phyloP scores from a whole-genome alignment of 2,113 vertebrate species.

The Vombatus ursinus region DNA sequence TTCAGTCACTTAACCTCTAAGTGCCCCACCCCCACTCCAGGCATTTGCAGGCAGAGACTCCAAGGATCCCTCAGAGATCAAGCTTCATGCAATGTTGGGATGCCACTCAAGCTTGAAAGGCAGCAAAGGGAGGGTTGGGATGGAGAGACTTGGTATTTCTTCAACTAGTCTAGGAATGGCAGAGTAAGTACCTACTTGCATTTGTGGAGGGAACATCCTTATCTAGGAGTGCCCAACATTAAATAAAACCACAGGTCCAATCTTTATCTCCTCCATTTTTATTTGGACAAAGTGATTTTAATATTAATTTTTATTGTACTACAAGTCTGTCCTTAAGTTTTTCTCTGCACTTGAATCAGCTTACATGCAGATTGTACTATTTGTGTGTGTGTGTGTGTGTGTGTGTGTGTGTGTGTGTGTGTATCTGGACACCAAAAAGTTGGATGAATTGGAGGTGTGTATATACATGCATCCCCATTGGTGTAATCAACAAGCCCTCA shows the following conservation, averaged over 20 bases:
- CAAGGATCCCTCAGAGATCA: background rate
- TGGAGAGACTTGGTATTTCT: background rate
- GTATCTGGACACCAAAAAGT: background rate
- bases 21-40: background rate
- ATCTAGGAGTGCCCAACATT: background rate
- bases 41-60: background rate
- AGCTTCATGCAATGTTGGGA: background rate
- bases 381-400: background rate
- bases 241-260: background rate
- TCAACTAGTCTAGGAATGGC: background rate
- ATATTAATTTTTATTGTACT: background rate
- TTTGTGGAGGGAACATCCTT: background rate
- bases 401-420: background rate
- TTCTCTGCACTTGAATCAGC: background rate
- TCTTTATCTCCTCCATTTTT: background rate
- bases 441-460: background rate
- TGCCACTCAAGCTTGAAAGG: background rate
- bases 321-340: background rate
- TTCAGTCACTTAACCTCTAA: background rate
- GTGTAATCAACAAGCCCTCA: background rate
- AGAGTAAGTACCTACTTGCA: background rate
- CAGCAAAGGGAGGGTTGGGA: background rate
- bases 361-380: background rate
- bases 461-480: background rate
- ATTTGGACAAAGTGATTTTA: background rate